Evolutionary conservation across 2,113 vertebrate species (phyloP).

Genomic region (Clupea harengus): DNA sequence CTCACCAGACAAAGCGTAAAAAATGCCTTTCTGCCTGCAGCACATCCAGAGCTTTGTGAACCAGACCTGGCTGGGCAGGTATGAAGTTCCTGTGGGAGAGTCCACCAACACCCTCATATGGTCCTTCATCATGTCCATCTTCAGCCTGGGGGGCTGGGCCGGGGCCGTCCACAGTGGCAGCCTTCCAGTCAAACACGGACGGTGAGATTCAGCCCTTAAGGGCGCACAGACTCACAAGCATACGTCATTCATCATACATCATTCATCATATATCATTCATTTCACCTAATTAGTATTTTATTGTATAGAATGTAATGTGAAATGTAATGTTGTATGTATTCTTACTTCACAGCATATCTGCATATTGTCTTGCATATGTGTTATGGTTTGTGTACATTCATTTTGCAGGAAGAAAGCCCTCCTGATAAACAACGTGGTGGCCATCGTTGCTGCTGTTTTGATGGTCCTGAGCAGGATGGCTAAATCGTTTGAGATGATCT

Average conservation of each 20-base stretch:
- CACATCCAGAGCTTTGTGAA: conserved; percentile 71
- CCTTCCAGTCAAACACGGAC: conserved; percentile 69
- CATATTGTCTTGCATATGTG: background rate
- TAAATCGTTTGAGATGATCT: conserved; percentile 78
- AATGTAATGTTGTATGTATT: too few species aligned
- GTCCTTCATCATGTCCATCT: conserved; percentile 72
- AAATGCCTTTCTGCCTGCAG: conserved; percentile 46
- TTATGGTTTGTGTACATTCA: background rate
- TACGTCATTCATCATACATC: background rate
- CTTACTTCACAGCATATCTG: too few species aligned
- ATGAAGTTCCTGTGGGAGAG: conserved; percentile 50
- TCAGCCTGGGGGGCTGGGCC: conserved; percentile 68
- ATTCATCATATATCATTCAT: too few species aligned
- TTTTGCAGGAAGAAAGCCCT: conserved; percentile 74
- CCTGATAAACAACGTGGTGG: conserved; percentile 68
- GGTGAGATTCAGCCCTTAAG: conserved; percentile 55
- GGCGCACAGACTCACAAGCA: background rate
- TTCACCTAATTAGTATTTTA: too few species aligned
- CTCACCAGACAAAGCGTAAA: too few species aligned
- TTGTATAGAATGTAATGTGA: too few species aligned
- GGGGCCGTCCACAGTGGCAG: conserved; percentile 67
- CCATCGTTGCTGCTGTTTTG: conserved; percentile 65
- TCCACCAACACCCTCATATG: conserved; percentile 68
- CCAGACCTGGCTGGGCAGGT: conserved; percentile 68
- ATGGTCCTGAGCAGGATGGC: conserved; percentile 67